Evolutionary conservation across 2,888 invertebrate genomes (phyloP).

Genomic region (Ectropis crepuscularia): DNA sequence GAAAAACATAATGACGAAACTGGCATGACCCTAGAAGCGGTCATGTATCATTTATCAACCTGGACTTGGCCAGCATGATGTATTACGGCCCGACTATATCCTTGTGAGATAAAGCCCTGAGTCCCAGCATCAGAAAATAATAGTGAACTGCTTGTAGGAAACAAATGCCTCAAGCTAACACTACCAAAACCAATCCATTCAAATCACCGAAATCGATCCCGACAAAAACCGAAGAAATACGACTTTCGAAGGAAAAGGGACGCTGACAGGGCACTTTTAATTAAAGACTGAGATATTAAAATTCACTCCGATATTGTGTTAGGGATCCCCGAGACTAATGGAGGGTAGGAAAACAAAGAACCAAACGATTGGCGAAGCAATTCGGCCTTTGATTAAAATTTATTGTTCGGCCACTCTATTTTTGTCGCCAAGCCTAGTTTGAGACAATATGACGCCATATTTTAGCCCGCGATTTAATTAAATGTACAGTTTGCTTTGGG

Average conservation of each 20-base stretch:
- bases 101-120: no score
- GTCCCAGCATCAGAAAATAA: no score
- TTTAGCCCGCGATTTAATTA: slow-evolving; percentile 41
- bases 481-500: slow-evolving; percentile 30
- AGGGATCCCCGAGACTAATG: slow-evolving; percentile 52
- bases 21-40: no score
- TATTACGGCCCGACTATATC: no score
- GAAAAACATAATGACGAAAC: no score
- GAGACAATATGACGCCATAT: slow-evolving; percentile 38
- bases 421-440: slow-evolving; percentile 45
- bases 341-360: slow-evolving; percentile 55
- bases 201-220: slow-evolving; percentile 17
- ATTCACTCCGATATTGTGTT: slow-evolving; percentile 55
- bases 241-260: slow-evolving; percentile 25
- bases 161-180: no score
- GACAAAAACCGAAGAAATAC: slow-evolving; percentile 29
- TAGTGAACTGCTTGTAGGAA: no score
- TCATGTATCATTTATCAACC: no score
- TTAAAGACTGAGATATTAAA: slow-evolving; percentile 59
- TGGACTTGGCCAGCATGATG: no score
- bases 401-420: slow-evolving; percentile 65
- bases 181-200: slow-evolving; percentile 12
- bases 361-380: slow-evolving; percentile 60
- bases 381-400: slow-evolving; percentile 73
- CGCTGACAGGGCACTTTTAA: slow-evolving; percentile 45